Percentiles rank a stretch among this genome's conserved stretches.
phyloP scores from a whole-genome alignment of 2,113 vertebrate genomes.

The Apodemus sylvaticus region DNA sequence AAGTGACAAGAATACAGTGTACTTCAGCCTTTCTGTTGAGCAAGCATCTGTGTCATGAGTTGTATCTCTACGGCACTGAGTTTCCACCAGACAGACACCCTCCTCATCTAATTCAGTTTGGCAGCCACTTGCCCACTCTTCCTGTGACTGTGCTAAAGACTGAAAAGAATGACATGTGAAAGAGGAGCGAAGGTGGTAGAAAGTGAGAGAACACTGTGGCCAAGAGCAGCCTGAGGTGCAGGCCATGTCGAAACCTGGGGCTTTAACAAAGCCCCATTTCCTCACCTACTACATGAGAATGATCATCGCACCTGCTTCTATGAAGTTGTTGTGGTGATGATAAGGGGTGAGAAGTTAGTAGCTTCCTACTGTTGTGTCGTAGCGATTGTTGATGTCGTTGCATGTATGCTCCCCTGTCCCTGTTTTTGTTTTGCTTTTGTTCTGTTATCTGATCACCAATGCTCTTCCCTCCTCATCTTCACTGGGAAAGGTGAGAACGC shows the following conservation, averaged over 20 bases:
- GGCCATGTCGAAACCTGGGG: not conserved
- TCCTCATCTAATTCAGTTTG: not conserved
- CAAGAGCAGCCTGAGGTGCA: fast-evolving
- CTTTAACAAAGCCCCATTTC: not conserved
- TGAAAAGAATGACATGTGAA: not conserved
- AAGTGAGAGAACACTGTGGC: not conserved
- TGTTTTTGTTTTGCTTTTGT: not conserved
- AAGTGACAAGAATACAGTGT: not conserved
- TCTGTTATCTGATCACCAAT: not conserved
- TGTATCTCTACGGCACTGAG: not conserved
- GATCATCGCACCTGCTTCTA: not conserved
- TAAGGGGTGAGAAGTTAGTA: not conserved
- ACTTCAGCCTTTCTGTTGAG: not conserved
- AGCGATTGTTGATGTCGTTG: not conserved
- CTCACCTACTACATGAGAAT: not conserved
- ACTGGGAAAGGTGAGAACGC: not conserved
- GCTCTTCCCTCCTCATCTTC: not conserved
- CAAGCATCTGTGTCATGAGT: not conserved
- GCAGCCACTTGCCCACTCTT: not conserved
- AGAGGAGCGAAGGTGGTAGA: not conserved
- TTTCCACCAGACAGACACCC: not conserved
- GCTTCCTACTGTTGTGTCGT: not conserved
- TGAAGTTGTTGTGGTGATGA: not conserved
- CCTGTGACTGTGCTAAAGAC: not conserved
- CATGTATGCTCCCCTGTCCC: too few relatives aligned